Evolutionary conservation across 2,888 invertebrate genomes (phyloP).

Genomic region (Electrophaes corylata): DNA sequence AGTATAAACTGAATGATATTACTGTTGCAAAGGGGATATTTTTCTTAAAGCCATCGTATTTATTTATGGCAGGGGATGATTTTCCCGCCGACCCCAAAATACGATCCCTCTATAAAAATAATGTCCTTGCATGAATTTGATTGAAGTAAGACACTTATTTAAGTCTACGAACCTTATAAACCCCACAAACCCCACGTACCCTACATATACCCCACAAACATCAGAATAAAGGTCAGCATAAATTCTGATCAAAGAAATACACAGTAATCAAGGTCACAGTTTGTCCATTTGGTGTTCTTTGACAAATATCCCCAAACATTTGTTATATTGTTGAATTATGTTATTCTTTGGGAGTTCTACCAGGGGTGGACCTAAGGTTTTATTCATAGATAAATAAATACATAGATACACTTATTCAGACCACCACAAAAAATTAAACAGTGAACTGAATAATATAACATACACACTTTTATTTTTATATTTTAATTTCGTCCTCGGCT

Average conservation of each 20-base stretch:
- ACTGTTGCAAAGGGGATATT: neutral
- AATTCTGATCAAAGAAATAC: conserved; percentile 32
- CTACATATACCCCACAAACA: too few relatives aligned
- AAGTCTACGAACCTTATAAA: conserved; percentile 14
- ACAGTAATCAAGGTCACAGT: conserved; percentile 40
- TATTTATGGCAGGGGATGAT: conserved; percentile 3
- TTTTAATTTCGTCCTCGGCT: too few relatives aligned
- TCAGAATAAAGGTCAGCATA: conserved; percentile 28
- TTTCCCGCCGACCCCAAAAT: neutral
- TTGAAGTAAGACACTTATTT: conserved; percentile 14
- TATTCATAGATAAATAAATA: too few relatives aligned
- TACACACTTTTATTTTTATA: too few relatives aligned
- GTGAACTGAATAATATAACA: too few relatives aligned
- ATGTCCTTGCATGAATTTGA: conserved; percentile 4
- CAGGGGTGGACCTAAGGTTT: neutral
- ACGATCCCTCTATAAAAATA: conserved; percentile 16
- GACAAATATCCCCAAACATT: conserved; percentile 36
- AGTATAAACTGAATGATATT: too few relatives aligned
- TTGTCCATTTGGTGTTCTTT: conserved; percentile 40
- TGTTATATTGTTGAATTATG: conserved; percentile 41
- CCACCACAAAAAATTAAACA: too few relatives aligned
- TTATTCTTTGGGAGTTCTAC: conserved; percentile 21
- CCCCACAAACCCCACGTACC: too few relatives aligned
- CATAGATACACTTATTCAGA: too few relatives aligned
- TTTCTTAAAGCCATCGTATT: conserved; percentile 2